Base-by-base conservation (phyloP, 2,888 invertebrate genomes). In the Nemapogon koenigi region DNA sequence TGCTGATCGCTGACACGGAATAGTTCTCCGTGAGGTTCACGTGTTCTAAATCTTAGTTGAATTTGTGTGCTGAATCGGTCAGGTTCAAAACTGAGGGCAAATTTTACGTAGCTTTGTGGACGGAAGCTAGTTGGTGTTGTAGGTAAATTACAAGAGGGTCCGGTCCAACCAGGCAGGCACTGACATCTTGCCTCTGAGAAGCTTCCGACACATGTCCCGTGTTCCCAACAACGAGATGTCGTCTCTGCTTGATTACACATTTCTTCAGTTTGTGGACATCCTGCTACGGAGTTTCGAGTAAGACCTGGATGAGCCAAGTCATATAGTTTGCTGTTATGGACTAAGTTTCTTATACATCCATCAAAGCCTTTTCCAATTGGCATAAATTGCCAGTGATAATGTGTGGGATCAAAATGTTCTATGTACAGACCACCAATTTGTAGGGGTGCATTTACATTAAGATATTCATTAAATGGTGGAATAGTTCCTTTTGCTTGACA, bases 111-210 rank as follows among this genome's bases (percentile, higher is more conserved):
- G 48, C 95, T 95, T 63, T 94, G 92, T 1, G 90, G 88, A 57
- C 93, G 89, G 66, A 97, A 96, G 43, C 95, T 95, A 1, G 94
- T 92, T 0, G 94, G 93, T 32, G 90, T 89, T 0, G 94, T 95
- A 36, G 89, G 87, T 30, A 89, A 84, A 52, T 89, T 88, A 58
- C 94, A 94, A 0, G 90, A 88, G 0, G 91, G 91, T 6, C 97
- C 97, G 1, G 91, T 91, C 89, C 91, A 99, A 7, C 98, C 98
- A 0, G 97, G 95, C 49, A 90, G 88, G 57, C 99, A 99, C 51
- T 93, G 91, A 63, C 99, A 99, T 43, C 90, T 85, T 0, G 92
- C 91, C 63, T 91, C 92, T 16, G 88, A 89, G 55, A 94, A 88
- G 54, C 92, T 91, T 6, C 94, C 96, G 10, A 94, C 89, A 65